These are phyloP conservation scores for Lottia scabra DNA, from an alignment of 2,888 invertebrate species.

Conservation along the genomic window DNA sequence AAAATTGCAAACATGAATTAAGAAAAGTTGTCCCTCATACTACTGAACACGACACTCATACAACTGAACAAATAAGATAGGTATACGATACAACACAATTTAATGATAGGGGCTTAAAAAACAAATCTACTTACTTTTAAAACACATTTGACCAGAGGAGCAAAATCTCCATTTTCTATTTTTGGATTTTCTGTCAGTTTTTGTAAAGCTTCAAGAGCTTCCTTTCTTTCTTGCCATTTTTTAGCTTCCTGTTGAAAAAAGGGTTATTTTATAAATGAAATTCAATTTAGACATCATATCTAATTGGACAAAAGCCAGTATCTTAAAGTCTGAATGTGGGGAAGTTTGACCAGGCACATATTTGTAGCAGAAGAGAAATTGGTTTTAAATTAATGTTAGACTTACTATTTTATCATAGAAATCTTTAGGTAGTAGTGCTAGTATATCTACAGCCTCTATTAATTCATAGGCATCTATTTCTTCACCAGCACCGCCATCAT, in stretches of 20 bases:
- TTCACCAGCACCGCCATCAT: constrained; percentile 69
- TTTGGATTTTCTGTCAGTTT: constrained; percentile 82
- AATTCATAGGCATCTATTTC: constrained; percentile 91
- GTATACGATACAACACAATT: no score
- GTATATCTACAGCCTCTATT: constrained; percentile 90
- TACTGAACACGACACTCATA: no score
- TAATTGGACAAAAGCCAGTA: background rate
- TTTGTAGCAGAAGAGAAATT: no score
- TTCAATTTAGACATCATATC: no score
- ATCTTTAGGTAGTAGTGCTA: constrained; percentile 93
- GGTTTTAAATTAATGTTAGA: no score
- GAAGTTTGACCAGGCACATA: no score
- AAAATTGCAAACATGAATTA: no score
- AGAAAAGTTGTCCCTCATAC: no score
- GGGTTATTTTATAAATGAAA: background rate
- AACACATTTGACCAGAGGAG: constrained; percentile 85
- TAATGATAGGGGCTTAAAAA: no score
- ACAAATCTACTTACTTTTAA: constrained; percentile 78
- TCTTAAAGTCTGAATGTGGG: no score
- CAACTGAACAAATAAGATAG: no score
- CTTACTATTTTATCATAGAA: constrained; percentile 84
- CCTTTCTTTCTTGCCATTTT: constrained; percentile 97
- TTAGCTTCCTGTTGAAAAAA: constrained; percentile 77
- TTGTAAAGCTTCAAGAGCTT: constrained; percentile 87
- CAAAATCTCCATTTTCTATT: constrained; percentile 92